Conservation (phyloP, 2,888 invertebrate genomes). For the Brachylomia viminalis region DNA sequence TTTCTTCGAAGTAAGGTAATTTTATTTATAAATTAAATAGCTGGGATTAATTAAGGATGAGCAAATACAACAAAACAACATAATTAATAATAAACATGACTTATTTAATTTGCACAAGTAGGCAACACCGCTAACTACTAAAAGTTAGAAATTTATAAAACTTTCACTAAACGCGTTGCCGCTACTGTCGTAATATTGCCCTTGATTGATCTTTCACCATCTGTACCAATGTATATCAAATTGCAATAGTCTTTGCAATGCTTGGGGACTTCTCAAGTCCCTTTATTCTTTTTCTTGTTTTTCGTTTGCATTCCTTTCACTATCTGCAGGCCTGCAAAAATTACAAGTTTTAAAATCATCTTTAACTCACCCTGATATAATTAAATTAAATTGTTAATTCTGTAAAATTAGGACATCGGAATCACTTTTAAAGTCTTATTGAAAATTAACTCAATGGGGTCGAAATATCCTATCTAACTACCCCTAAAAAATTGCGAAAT, state of each 20-base stretch:
- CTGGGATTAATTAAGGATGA: not conserved
- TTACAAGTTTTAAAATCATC: not conserved
- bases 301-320: constrained; percentile 10
- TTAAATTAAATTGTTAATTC: not conserved
- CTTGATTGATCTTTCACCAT: constrained; percentile 15
- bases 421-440: not conserved
- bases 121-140: too few relatives aligned
- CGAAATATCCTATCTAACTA: not conserved
- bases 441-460: not conserved
- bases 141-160: not conserved
- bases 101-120: too few relatives aligned
- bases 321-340: constrained; percentile 43
- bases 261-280: not conserved
- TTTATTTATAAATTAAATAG: not conserved
- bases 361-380: not conserved
- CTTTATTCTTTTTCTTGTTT: not conserved
- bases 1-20: not conserved
- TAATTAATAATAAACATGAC: not conserved
- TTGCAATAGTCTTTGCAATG: not conserved
- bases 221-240: constrained; percentile 17
- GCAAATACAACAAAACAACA: not conserved
- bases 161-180: not conserved
- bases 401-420: not conserved
- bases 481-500: not conserved
- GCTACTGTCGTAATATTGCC: constrained; percentile 1